These are phyloP conservation scores for Gymnorhina tibicen DNA, from an alignment of 2,113 vertebrate species.

Conservation along the genomic window DNA sequence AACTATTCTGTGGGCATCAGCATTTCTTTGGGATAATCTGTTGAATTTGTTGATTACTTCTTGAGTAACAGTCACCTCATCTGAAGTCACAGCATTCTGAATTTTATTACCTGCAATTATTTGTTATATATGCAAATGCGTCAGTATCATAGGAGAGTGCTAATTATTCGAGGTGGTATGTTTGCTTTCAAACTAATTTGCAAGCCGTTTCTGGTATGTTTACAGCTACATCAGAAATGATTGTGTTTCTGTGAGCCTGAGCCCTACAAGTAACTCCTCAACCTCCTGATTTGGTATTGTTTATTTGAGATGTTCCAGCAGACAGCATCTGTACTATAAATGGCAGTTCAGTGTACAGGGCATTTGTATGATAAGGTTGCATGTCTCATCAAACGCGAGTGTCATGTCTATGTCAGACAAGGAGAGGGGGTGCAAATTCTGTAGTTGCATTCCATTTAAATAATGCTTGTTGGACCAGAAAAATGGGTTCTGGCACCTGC, in stretches of 20 bases:
- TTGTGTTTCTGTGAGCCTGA: background rate
- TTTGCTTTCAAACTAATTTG: background rate
- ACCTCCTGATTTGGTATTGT: background rate
- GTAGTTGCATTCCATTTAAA: background rate
- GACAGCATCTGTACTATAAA: background rate
- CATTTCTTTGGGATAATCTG: background rate
- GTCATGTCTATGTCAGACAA: background rate
- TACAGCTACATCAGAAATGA: background rate
- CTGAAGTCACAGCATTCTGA: background rate
- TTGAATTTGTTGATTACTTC: background rate
- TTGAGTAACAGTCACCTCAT: background rate
- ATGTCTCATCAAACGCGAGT: background rate
- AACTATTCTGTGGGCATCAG: background rate
- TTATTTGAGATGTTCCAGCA: background rate
- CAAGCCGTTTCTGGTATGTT: background rate
- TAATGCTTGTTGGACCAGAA: background rate
- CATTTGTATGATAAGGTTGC: background rate
- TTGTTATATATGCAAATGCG: background rate
- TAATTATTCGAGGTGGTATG: background rate
- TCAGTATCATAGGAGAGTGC: background rate
- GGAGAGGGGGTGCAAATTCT: background rate
- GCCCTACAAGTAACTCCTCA: background rate
- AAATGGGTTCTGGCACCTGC: background rate
- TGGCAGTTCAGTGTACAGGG: background rate
- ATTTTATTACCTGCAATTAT: background rate